Percentiles rank a stretch among this genome's conserved stretches.
Evolutionary conservation across 92 coral and sea anemone genomes (phyloP).

Genomic region (Phymanthus crucifer): DNA sequence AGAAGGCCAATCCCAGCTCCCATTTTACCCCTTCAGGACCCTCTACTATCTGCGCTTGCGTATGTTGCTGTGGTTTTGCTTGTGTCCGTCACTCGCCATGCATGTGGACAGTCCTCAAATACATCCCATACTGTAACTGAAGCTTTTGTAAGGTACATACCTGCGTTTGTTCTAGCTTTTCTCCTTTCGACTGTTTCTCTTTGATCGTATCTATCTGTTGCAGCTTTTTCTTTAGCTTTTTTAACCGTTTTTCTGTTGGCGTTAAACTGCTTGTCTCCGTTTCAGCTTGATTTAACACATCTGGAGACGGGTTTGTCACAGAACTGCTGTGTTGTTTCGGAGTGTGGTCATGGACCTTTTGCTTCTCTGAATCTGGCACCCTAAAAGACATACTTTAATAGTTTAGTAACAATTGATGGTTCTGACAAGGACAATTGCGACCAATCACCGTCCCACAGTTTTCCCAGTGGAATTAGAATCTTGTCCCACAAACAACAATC

Average conservation of each 20-base stretch:
- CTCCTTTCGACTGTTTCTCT: constrained; percentile 69
- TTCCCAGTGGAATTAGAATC: no score
- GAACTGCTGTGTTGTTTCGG: background rate
- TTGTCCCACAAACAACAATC: no score
- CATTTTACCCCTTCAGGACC: no score
- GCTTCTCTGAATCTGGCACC: background rate
- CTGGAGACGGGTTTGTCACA: background rate
- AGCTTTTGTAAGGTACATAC: no score
- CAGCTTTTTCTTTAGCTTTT: constrained; percentile 76
- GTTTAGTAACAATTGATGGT: background rate
- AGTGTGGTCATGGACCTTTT: background rate
- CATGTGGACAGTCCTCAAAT: no score
- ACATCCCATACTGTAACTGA: no score
- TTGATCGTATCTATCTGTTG: constrained; percentile 81
- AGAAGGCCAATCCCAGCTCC: no score
- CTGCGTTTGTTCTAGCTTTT: constrained; percentile 78
- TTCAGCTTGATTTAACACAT: background rate
- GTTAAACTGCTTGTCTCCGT: constrained; percentile 40
- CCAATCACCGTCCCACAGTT: no score
- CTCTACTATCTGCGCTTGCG: no score
- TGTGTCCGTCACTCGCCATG: no score
- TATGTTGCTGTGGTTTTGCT: no score
- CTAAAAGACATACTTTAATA: background rate
- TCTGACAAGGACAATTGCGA: no score
- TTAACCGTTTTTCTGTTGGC: constrained; percentile 73